Conservation (phyloP, 1,140 invertebrate genomes). For the Eumaeus atala region DNA sequence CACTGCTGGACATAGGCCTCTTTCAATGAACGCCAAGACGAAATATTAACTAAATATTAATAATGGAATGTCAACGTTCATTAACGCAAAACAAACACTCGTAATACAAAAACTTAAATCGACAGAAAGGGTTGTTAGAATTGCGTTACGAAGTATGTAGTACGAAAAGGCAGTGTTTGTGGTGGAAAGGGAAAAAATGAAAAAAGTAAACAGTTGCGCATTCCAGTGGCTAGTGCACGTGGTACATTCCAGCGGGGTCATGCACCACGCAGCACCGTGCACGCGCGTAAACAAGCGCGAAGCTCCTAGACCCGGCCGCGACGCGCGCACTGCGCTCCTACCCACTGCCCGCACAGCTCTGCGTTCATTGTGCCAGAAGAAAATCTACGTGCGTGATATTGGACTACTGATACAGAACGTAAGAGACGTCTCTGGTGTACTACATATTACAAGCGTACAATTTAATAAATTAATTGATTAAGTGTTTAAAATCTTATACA, state of each 20-base stretch:
- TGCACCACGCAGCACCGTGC: conserved; percentile 42
- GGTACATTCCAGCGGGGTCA: conserved; percentile 69
- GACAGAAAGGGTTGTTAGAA: conserved; percentile 18
- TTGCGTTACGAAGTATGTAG: conserved; percentile 27
- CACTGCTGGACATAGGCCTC: too few species aligned
- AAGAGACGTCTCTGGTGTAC: too few species aligned
- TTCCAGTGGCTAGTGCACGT: conserved; percentile 67
- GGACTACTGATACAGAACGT: too few species aligned
- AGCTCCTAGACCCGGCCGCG: conserved; percentile 25
- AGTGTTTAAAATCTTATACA: too few species aligned
- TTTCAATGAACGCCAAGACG: too few species aligned
- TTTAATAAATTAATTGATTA: too few species aligned
- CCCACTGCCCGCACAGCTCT: background rate
- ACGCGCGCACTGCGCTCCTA: background rate
- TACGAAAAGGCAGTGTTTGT: conserved; percentile 64
- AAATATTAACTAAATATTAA: too few species aligned
- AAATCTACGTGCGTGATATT: too few species aligned
- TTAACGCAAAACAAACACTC: conserved; percentile 4
- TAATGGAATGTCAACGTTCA: too few species aligned
- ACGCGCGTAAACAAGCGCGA: conserved; percentile 64
- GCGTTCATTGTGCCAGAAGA: too few species aligned
- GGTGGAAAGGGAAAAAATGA: conserved; percentile 41
- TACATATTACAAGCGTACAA: too few species aligned
- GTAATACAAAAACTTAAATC: conserved; percentile 21
- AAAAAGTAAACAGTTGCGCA: conserved; percentile 69